Percentiles rank a stretch among this genome's conserved stretches.
Evolutionary conservation across 2,888 invertebrate species (phyloP).

Genomic region (Copidosoma aretas): DNA sequence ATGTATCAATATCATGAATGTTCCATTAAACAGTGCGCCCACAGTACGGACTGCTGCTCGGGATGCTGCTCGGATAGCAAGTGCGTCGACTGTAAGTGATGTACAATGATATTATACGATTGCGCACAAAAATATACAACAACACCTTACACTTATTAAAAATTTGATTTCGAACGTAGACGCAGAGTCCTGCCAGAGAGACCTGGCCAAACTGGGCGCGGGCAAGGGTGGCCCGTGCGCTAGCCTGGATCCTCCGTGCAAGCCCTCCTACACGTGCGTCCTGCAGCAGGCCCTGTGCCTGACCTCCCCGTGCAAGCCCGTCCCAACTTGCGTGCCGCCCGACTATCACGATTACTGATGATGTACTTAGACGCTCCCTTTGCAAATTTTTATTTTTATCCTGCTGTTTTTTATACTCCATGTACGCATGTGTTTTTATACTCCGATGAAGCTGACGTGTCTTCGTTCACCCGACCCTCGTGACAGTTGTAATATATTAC

Average conservation of each 20-base stretch:
- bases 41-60: conserved; percentile 45
- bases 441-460: no score
- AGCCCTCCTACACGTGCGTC: conserved; percentile 42
- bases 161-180: conserved; percentile 32
- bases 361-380: conserved; percentile 21
- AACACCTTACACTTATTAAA: no score
- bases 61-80: conserved; percentile 46
- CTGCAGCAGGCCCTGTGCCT: conserved; percentile 44
- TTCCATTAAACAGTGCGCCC: conserved; percentile 41
- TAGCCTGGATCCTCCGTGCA: conserved; percentile 43
- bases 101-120: not conserved
- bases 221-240: conserved; percentile 45
- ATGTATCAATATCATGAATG: no score
- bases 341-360: conserved; percentile 47
- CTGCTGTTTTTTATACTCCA: not conserved
- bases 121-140: no score
- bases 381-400: no score
- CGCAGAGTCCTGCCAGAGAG: conserved; percentile 42
- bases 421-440: not conserved
- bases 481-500: no score
- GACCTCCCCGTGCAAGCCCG: conserved; percentile 44
- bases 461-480: no score
- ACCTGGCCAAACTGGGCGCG: conserved; percentile 41
- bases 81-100: conserved; percentile 45
- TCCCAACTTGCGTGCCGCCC: conserved; percentile 44